Conservation (phyloP, 2,113 vertebrate species). For the Pituophis catenifer region DNA sequence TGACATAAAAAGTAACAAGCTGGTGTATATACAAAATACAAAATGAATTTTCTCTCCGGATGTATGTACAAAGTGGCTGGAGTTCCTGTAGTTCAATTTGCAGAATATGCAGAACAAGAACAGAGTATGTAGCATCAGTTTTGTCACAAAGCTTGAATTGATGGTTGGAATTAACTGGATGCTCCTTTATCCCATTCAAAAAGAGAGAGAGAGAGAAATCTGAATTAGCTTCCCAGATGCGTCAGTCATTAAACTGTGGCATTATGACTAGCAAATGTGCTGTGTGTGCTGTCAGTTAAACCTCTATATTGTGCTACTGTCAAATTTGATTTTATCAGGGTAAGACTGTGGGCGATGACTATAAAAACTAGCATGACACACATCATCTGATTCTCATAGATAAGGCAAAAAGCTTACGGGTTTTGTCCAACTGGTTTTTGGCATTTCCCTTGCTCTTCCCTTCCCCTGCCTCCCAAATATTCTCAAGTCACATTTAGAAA, state of each 20-base stretch:
- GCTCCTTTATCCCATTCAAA: conserved; percentile 70
- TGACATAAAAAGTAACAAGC: conserved; percentile 56
- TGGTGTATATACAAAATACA: conserved; percentile 53
- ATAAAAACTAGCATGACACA: conserved; percentile 70
- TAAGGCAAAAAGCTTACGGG: conserved; percentile 60
- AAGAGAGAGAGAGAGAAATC: conserved; percentile 15
- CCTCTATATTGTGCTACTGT: conserved; percentile 60
- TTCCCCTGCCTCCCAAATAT: background rate
- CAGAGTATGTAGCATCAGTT: conserved; percentile 69
- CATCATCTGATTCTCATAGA: conserved; percentile 69
- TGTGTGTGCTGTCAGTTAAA: conserved; percentile 62
- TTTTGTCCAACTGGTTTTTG: conserved; percentile 54
- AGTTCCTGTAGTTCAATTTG: conserved; percentile 65
- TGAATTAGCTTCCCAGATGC: conserved; percentile 61
- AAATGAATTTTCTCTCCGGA: conserved; percentile 60
- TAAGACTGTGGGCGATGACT: conserved; percentile 67
- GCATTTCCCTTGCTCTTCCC: conserved; percentile 44
- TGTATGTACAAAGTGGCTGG: conserved; percentile 65
- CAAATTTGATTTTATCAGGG: conserved; percentile 63
- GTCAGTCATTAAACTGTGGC: conserved; percentile 59
- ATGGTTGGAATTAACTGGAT: conserved; percentile 55
- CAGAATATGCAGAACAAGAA: conserved; percentile 70
- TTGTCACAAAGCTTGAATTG: conserved; percentile 59
- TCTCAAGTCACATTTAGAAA: background rate
- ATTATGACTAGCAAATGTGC: conserved; percentile 61